These are phyloP conservation scores for Takifugu rubripes DNA, from an alignment of 2,797 vertebrate genomes.

Conservation along the genomic window DNA sequence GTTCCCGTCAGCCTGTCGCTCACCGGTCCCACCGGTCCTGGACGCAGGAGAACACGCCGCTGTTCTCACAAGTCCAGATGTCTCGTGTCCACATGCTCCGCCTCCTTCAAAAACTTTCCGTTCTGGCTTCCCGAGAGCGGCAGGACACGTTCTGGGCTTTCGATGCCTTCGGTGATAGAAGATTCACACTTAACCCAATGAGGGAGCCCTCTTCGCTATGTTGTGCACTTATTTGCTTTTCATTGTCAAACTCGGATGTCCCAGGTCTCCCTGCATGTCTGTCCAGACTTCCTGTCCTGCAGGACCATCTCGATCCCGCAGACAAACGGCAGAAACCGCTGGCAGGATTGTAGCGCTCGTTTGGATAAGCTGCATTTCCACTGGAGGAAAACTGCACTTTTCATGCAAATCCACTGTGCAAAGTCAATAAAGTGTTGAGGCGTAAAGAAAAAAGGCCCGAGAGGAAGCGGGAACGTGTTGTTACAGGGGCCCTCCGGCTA, in stretches of 20 bases:
- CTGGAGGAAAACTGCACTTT: no score
- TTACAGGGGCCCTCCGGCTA: background rate
- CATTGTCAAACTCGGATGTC: no score
- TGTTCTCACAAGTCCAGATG: constrained; percentile 57
- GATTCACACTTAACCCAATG: no score
- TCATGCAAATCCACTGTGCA: constrained; percentile 1
- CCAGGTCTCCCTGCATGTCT: no score
- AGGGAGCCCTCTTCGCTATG: no score
- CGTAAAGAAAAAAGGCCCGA: background rate
- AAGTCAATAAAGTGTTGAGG: background rate
- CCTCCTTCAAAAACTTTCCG: constrained; percentile 24
- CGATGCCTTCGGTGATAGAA: no score
- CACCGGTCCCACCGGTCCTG: constrained; percentile 35
- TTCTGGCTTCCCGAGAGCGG: constrained; percentile 10
- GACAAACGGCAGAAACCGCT: background rate
- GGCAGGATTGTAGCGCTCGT: background rate
- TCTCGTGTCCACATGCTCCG: constrained; percentile 25
- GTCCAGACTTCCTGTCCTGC: no score
- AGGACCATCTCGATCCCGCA: no score
- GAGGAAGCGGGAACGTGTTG: background rate
- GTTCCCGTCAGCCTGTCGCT: constrained; percentile 24
- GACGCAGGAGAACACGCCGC: constrained; percentile 38
- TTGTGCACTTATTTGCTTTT: no score
- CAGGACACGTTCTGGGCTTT: background rate
- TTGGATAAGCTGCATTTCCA: background rate